A percentile compares a stretch with the other conserved stretches of the same genome.
Conservation (phyloP, 1,140 invertebrate genomes). For the Nomia melanderi region DNA sequence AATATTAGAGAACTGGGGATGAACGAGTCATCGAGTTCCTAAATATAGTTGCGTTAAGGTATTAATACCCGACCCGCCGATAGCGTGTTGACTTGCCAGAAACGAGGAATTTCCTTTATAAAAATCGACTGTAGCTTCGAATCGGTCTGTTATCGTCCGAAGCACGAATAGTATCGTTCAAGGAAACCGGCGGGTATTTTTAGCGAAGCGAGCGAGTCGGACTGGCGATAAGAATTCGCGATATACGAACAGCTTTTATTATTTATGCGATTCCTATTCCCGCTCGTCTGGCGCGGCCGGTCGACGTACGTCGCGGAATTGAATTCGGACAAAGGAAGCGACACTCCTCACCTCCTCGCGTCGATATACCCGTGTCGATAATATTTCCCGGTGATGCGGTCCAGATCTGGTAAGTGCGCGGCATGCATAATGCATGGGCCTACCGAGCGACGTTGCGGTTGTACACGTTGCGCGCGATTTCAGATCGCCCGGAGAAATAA, state of each 20-base stretch:
- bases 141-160: too few relatives aligned
- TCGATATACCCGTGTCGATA: constrained; percentile 47
- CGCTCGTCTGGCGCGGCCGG: neutral
- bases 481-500: neutral
- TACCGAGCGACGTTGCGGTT: neutral
- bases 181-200: neutral
- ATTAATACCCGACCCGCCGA: too few relatives aligned
- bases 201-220: neutral
- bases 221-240: neutral
- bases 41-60: too few relatives aligned
- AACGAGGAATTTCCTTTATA: too few relatives aligned
- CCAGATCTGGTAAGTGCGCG: constrained; percentile 51
- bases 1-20: too few relatives aligned
- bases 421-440: constrained; percentile 59
- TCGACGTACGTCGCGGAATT: constrained; percentile 17
- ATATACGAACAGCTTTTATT: neutral
- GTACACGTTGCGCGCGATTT: constrained; percentile 7
- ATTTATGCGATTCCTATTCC: constrained; percentile 20
- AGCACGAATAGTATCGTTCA: too few relatives aligned
- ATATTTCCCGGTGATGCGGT: constrained; percentile 41
- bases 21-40: too few relatives aligned
- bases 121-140: too few relatives aligned
- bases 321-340: constrained; percentile 20
- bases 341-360: constrained; percentile 13
- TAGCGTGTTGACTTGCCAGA: too few relatives aligned